Percentiles rank a stretch among this genome's conserved stretches.
These are phyloP conservation scores for Monochamus alternatus DNA, from an alignment of 2,888 invertebrate species.

Conservation along the genomic window DNA sequence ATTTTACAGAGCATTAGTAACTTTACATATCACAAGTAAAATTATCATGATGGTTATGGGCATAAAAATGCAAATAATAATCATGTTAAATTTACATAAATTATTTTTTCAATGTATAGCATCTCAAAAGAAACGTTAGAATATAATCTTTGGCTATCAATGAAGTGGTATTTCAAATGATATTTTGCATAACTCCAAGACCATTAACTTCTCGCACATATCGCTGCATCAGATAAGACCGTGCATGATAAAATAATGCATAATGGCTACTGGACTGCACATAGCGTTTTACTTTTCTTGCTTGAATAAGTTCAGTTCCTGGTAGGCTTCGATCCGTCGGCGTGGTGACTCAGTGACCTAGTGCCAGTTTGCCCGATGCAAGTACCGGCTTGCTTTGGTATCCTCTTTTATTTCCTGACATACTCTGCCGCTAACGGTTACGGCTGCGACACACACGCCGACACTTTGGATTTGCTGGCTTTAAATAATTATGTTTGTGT, in stretches of 20 bases:
- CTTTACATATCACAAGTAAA: no score
- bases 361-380: conserved; percentile 41
- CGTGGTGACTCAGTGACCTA: conserved; percentile 52
- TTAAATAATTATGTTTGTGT: conserved; percentile 35
- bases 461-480: conserved; percentile 13
- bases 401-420: conserved; percentile 51
- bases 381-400: conserved; percentile 41
- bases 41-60: no score
- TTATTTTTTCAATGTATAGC: no score
- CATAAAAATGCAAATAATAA: no score
- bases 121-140: no score
- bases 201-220: conserved; percentile 2
- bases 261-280: conserved; percentile 9
- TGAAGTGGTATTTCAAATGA: no score
- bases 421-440: conserved; percentile 42
- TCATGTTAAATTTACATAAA: no score
- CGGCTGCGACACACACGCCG: conserved; percentile 21
- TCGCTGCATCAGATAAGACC: neutral
- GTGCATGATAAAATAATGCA: conserved; percentile 1
- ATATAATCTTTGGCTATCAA: no score
- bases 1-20: no score
- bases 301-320: conserved; percentile 35
- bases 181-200: neutral
- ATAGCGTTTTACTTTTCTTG: conserved; percentile 25
- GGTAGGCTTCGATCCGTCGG: conserved; percentile 40